Conservation (phyloP, 2,113 vertebrate species). For the Lasiurus cinereus region DNA sequence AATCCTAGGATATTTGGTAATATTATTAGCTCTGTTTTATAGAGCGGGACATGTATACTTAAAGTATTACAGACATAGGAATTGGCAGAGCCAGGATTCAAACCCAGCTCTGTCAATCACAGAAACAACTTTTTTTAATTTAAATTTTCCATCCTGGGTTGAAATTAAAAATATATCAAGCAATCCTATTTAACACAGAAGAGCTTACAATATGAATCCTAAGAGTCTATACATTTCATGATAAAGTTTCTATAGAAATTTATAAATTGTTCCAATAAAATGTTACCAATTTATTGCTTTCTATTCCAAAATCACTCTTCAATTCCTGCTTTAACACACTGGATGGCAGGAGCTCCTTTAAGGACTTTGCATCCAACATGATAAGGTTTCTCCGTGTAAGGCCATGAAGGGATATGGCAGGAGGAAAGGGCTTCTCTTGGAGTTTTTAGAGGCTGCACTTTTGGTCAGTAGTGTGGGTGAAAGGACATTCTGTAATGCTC, state of each 20-base stretch:
- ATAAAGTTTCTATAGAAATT: not conserved
- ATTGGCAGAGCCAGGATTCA: not conserved
- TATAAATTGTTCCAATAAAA: not conserved
- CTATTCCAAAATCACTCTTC: not conserved
- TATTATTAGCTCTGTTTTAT: not conserved
- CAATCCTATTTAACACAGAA: not conserved
- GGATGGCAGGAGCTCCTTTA: not conserved
- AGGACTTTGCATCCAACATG: not conserved
- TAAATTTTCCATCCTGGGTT: not conserved
- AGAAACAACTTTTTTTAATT: not conserved
- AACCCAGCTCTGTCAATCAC: not conserved
- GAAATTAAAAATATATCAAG: not conserved
- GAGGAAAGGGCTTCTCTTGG: not conserved
- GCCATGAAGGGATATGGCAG: not conserved
- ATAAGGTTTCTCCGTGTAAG: not conserved
- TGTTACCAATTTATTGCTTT: not conserved
- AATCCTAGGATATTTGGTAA: not conserved
- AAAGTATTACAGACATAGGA: not conserved
- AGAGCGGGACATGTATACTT: not conserved
- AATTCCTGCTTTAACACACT: not conserved
- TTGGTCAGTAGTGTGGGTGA: not conserved
- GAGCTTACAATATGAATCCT: not conserved
- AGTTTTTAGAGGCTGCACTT: not conserved
- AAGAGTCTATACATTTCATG: not conserved
- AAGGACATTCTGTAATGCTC: not conserved